These are phyloP conservation scores for Eulacestoma nigropectus DNA, from an alignment of 2,113 vertebrate species.

Conservation along the genomic window DNA sequence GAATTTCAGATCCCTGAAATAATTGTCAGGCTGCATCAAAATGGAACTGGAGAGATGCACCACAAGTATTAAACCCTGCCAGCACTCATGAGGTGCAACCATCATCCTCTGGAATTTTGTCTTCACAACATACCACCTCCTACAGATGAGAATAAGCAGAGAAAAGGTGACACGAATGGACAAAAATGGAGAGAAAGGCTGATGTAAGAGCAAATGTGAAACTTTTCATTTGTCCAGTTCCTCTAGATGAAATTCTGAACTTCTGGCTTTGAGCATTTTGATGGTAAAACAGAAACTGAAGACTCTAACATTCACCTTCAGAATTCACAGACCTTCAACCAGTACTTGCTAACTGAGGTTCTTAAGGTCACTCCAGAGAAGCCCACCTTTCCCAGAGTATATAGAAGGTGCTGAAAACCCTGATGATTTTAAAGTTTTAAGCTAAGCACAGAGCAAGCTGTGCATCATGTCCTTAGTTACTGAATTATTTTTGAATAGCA, in stretches of 20 bases:
- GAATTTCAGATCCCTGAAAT: neutral
- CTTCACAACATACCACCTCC: neutral
- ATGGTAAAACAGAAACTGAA: neutral
- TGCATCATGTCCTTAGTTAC: neutral
- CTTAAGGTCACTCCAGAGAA: neutral
- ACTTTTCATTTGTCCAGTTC: neutral
- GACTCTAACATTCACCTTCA: neutral
- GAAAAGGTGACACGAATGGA: neutral
- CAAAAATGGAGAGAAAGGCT: neutral
- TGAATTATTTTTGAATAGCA: slow-evolving; percentile 1
- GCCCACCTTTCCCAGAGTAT: neutral
- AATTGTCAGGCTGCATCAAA: neutral
- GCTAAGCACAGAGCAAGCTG: neutral
- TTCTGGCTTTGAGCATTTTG: neutral
- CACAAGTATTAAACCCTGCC: neutral
- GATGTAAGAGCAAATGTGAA: neutral
- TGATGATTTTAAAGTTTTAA: neutral
- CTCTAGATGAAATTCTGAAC: neutral
- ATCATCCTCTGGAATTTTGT: neutral
- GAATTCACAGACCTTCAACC: neutral
- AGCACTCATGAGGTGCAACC: neutral
- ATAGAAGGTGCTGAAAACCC: neutral
- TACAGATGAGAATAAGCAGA: neutral
- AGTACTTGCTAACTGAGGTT: neutral
- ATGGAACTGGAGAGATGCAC: neutral